These are phyloP conservation scores for Acrobasis consociella DNA, from an alignment of 2,888 invertebrate species.

Conservation along the genomic window DNA sequence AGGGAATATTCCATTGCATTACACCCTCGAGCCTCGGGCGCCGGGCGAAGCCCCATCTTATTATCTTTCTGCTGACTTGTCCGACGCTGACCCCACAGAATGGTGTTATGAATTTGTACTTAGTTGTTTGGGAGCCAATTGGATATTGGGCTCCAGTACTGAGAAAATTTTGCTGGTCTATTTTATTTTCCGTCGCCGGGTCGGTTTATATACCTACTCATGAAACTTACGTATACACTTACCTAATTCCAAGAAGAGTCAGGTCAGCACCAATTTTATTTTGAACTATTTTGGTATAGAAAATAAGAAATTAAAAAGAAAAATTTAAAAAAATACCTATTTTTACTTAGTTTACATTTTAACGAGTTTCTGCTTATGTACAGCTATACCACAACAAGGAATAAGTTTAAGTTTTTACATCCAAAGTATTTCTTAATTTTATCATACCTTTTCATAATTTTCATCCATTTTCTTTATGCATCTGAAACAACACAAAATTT, in stretches of 20 bases:
- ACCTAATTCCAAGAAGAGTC: too few species aligned
- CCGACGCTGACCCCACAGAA: conserved; percentile 26
- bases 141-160: conserved; percentile 3
- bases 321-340: too few species aligned
- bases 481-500: conserved; percentile 53
- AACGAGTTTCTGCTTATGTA: too few species aligned
- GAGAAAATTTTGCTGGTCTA: background rate
- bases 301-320: too few species aligned
- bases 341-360: too few species aligned
- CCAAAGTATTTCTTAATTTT: too few species aligned
- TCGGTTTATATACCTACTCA: background rate
- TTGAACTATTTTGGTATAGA: too few species aligned
- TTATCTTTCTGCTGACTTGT: conserved; percentile 60
- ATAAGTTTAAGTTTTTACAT: too few species aligned
- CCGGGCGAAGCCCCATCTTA: conserved; percentile 45
- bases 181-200: background rate
- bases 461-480: conserved; percentile 59
- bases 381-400: too few species aligned
- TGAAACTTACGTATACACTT: too few species aligned
- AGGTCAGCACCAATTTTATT: too few species aligned
- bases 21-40: background rate
- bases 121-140: conserved; percentile 2
- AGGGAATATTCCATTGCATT: background rate
- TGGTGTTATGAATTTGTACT: conserved; percentile 27
- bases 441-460: background rate